Conservation (phyloP, 2,113 vertebrate species). For the Potamarius usumacintae region DNA sequence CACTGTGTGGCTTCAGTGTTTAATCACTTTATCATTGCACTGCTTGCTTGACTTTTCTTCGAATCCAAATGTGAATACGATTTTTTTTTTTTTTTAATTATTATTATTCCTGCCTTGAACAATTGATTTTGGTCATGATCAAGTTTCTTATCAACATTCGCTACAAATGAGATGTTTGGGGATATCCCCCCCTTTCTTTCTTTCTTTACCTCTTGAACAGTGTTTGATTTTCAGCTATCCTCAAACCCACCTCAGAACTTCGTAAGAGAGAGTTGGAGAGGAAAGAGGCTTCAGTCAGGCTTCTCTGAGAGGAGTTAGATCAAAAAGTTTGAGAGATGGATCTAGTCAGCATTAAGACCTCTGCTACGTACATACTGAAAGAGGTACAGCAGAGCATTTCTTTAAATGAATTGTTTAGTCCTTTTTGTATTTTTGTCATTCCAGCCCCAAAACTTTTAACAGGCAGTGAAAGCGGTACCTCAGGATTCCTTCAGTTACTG, state of each 20-base stretch:
- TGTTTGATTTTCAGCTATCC: neutral
- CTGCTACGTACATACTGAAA: neutral
- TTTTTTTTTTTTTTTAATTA: no score
- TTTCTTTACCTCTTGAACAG: no score
- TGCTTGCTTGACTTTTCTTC: slow-evolving; percentile 20
- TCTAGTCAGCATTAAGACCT: neutral
- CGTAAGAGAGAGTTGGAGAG: neutral
- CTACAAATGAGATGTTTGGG: neutral
- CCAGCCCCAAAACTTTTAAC: neutral
- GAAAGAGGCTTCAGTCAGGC: neutral
- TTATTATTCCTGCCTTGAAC: neutral
- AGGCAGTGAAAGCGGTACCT: neutral
- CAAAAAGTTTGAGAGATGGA: neutral
- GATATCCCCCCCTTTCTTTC: no score
- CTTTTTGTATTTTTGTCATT: neutral
- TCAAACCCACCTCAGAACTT: neutral
- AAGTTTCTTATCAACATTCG: neutral
- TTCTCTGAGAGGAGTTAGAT: neutral
- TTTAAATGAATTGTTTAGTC: neutral
- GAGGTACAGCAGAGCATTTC: neutral
- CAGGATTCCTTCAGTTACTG: slow-evolving; percentile 4
- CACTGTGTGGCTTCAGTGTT: slow-evolving; percentile 6
- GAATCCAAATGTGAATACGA: slow-evolving; percentile 3
- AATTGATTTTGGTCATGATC: neutral
- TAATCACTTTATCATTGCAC: neutral